Evolutionary conservation across 64 coral and sea anemone species (phyloP).

Genomic region (Platygyra sinensis): DNA sequence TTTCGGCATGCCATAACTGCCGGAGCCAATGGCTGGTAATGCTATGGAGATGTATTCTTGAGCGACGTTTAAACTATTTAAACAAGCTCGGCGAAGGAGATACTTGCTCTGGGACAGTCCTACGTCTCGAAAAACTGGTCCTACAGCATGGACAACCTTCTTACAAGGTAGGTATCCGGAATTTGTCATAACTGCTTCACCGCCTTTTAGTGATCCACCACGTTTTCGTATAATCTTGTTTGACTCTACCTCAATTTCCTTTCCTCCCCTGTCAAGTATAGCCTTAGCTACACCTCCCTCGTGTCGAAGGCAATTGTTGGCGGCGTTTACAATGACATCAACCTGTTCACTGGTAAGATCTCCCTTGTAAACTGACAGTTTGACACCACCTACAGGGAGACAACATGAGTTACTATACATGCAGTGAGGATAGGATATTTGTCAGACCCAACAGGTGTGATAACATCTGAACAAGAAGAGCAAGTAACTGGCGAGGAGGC

Average conservation of each 20-base stretch:
- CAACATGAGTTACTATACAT: background rate
- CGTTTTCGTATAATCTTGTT: background rate
- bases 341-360: slow-evolving; percentile 61
- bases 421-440: no score
- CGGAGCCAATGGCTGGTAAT: slow-evolving; percentile 77
- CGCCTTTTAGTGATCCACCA: slow-evolving; percentile 35
- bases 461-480: no score
- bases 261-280: slow-evolving; percentile 57
- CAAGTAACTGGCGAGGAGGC: no score
- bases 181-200: slow-evolving; percentile 33
- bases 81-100: slow-evolving; percentile 45
- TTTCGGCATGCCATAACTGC: slow-evolving; percentile 76
- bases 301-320: slow-evolving; percentile 2
- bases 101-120: background rate
- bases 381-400: slow-evolving; percentile 9
- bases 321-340: slow-evolving; percentile 74
- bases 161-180: slow-evolving; percentile 61
- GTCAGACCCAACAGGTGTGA: no score
- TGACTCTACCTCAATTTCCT: slow-evolving; percentile 35
- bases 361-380: slow-evolving; percentile 61
- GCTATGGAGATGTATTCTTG: slow-evolving; percentile 61
- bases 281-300: slow-evolving; percentile 56
- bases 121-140: slow-evolving; percentile 12
- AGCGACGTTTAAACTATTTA: slow-evolving; percentile 39
- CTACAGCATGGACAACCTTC: slow-evolving; percentile 68